Percentiles rank a stretch among this genome's conserved stretches.
These are phyloP conservation scores for Lordiphosa stackelbergi DNA, from an alignment of 1,140 invertebrate species.

Conservation along the genomic window DNA sequence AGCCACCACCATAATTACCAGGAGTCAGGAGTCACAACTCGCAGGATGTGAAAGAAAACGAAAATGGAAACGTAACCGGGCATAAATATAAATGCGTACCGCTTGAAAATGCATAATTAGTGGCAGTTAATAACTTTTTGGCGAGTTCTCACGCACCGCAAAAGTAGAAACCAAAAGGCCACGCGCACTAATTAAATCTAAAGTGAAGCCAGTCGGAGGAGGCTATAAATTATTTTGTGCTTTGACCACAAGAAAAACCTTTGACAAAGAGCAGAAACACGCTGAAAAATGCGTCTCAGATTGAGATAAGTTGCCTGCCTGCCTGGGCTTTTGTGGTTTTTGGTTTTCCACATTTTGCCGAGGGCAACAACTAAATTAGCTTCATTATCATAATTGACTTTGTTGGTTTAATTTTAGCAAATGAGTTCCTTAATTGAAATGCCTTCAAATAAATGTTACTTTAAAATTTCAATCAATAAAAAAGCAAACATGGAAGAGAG, in stretches of 20 bases:
- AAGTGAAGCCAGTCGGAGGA: constrained; percentile 22
- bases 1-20: constrained; percentile 12
- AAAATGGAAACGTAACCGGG: constrained; percentile 19
- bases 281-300: constrained; percentile 57
- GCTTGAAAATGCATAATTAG: constrained; percentile 59
- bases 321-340: constrained; percentile 33
- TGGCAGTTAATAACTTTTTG: constrained; percentile 66
- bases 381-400: constrained; percentile 70
- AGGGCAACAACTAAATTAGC: constrained; percentile 52
- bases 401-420: constrained; percentile 49
- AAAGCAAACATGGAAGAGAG: constrained; percentile 21
- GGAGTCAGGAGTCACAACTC: background rate
- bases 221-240: constrained; percentile 47
- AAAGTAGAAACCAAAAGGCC: constrained; percentile 17
- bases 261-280: constrained; percentile 50
- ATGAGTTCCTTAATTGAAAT: constrained; percentile 26
- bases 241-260: constrained; percentile 12
- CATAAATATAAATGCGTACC: constrained; percentile 63
- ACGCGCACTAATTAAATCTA: constrained; percentile 63
- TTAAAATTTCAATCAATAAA: constrained; percentile 1
- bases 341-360: constrained; percentile 51
- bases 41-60: background rate
- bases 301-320: constrained; percentile 47
- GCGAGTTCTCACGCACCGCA: constrained; percentile 51
- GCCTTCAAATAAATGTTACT: no score